Conservation (phyloP, 2,888 invertebrate genomes). For the Drosophila leonis region DNA sequence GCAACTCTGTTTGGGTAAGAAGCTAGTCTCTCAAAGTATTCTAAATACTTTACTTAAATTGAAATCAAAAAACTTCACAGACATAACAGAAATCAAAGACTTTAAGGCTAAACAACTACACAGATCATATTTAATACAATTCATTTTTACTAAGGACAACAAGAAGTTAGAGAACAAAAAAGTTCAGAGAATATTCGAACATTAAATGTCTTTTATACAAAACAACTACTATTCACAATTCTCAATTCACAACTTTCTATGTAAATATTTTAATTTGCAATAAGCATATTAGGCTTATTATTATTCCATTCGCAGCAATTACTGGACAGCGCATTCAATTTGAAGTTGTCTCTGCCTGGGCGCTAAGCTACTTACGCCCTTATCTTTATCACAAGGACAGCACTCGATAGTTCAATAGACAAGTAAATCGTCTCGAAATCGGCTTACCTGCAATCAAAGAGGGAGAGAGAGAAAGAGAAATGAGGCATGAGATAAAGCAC, state of each 20-base stretch:
- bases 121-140: not conserved
- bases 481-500: constrained; percentile 41
- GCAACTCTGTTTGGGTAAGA: no score
- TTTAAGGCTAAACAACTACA: not conserved
- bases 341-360: constrained; percentile 13
- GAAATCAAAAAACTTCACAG: not conserved
- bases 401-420: constrained; percentile 47
- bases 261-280: constrained; percentile 8
- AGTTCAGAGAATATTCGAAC: not conserved
- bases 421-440: constrained; percentile 51
- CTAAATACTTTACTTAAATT: not conserved
- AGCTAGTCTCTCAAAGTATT: no score
- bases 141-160: not conserved
- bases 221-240: not conserved
- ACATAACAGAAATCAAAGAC: not conserved
- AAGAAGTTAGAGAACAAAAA: no score
- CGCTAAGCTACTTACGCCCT: constrained; percentile 65
- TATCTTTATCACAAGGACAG: constrained; percentile 25
- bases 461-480: constrained; percentile 19
- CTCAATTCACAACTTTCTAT: not conserved
- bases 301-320: constrained; percentile 26
- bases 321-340: constrained; percentile 19
- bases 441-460: constrained; percentile 70
- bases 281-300: constrained; percentile 23
- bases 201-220: not conserved